Evolutionary conservation across 2,888 invertebrate genomes (phyloP).

Genomic region (Chrysotoxum bicinctum): DNA sequence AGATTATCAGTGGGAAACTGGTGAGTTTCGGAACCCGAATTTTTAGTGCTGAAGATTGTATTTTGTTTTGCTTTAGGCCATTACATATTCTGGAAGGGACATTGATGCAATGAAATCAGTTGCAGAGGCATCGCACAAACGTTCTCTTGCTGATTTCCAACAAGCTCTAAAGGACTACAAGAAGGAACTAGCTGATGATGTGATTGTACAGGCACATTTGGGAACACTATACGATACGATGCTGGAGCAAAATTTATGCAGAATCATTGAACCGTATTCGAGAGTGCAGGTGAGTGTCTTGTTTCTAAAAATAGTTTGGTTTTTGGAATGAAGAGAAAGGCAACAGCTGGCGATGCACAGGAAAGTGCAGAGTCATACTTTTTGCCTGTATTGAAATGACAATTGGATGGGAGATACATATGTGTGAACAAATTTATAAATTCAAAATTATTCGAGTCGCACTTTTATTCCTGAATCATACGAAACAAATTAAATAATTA

Average conservation of each 20-base stretch:
- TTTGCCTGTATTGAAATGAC: constrained; percentile 4
- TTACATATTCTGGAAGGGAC: constrained; percentile 97
- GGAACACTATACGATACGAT: constrained; percentile 98
- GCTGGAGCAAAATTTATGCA: constrained; percentile 99
- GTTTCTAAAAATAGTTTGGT: constrained; percentile 50
- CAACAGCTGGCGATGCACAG: background rate
- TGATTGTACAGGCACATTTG: constrained; percentile 97
- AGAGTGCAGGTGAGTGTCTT: constrained; percentile 88
- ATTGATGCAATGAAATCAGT: constrained; percentile 99
- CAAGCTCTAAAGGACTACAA: constrained; percentile 92
- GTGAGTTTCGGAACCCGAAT: constrained; percentile 74
- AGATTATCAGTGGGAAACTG: constrained; percentile 97
- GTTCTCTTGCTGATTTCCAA: constrained; percentile 98
- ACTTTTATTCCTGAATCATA: background rate
- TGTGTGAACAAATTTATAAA: background rate
- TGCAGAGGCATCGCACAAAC: constrained; percentile 96
- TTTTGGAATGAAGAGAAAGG: background rate
- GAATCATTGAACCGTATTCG: constrained; percentile 99
- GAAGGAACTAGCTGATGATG: constrained; percentile 95
- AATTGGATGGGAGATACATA: background rate
- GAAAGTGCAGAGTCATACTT: constrained; percentile 12
- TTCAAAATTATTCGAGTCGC: background rate
- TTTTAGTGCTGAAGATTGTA: background rate
- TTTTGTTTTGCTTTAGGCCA: constrained; percentile 83
- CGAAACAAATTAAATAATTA: background rate